Base-by-base conservation (phyloP, 2,888 invertebrate genomes). In the Parnassius mnemosyne region DNA sequence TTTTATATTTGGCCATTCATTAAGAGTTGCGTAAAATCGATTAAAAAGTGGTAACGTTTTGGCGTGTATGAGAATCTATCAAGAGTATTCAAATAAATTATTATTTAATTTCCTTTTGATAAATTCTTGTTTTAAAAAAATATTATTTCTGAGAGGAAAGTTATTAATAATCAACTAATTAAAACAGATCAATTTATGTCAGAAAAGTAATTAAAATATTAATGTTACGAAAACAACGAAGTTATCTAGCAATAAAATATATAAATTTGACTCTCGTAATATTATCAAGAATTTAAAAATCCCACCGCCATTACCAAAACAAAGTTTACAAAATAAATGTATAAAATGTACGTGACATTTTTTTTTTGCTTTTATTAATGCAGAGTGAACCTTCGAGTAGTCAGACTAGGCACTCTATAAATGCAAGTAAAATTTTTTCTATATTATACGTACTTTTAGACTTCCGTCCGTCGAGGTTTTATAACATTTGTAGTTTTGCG, bases 391-490 rank as follows among this genome's bases (percentile, higher is more conserved):
- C 34, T 34, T 46, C 5, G 46, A 46, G 11, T 12, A 2, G 12
- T 11, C 12, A 46, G 46, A 46, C 46, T n/a, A 12, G 46, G 46
- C 46, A 46, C 46, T 54, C 5, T 49, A 49, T n/a, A 16, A 3
- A 25, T 60, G 16, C 49, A 61, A 57, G 56, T 57, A 12, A 58
- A 69, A 66, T 3, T 65, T 58, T 63, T 49, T 50, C 68, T 68
- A 58, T 49, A 66, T 70, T 70, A 72, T 74, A 77, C 71, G 73
- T 82, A 81, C 74, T 25, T 71, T 71, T 74, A 77, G 77, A 74
- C 75, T 74, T 84, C 84, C 84, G 84, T 84, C 84, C 84, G 78
- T 74, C 73, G 68, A 71, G 63, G 62, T 68, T 71, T 68, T 69
- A 69, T 66, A 58, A 66, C 43, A 62, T 60, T 60, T 64, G 57